phyloP scores from a whole-genome alignment of 2,888 invertebrate genomes.

The Leptinotarsa juncta region DNA sequence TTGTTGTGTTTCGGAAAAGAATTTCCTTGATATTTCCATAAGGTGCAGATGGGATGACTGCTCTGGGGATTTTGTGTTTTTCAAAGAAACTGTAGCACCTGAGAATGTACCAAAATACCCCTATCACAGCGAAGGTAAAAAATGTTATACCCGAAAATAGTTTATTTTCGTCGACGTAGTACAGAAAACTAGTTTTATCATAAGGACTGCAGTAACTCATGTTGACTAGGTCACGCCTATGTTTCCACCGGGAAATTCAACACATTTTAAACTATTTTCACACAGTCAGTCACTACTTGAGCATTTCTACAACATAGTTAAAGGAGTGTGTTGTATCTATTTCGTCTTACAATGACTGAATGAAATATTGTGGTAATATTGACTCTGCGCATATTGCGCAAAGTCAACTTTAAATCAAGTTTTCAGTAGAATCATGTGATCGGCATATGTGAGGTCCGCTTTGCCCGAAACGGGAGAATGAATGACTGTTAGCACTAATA shows the following conservation, averaged over 20 bases:
- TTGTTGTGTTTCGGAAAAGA: constrained; percentile 38
- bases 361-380: constrained; percentile 1
- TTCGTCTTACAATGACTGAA: constrained; percentile 4
- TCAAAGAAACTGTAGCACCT: constrained; percentile 46
- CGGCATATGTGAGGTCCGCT: neutral
- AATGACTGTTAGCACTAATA: neutral
- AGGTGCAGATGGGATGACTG: constrained; percentile 45
- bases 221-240: constrained; percentile 9
- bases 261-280: neutral
- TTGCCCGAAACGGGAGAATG: neutral
- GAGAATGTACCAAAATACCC: constrained; percentile 42
- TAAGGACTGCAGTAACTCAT: constrained; percentile 32
- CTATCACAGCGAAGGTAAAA: constrained; percentile 41
- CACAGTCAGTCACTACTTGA: constrained; percentile 10
- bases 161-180: constrained; percentile 41
- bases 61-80: constrained; percentile 39
- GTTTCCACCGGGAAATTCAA: neutral
- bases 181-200: constrained; percentile 29
- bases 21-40: constrained; percentile 52
- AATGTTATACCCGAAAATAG: constrained; percentile 40
- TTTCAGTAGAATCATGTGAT: constrained; percentile 10
- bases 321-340: neutral
- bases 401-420: constrained; percentile 13
- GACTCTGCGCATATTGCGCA: constrained; percentile 12
- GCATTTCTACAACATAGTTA: neutral